Base-by-base conservation (phyloP, 2,888 invertebrate species). In the Autographa pulchrina region DNA sequence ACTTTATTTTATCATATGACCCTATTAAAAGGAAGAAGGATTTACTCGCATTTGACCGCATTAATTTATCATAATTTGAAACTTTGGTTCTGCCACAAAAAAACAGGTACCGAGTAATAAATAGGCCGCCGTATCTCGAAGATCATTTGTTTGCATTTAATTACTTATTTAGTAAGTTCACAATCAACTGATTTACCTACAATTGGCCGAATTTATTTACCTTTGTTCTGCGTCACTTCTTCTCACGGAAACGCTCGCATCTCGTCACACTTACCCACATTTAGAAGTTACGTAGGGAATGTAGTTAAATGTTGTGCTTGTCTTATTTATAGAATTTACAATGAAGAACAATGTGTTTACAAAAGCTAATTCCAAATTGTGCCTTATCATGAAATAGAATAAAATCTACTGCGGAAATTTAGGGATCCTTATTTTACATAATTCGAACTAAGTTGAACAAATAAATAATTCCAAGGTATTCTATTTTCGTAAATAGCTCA, bases 161-260 rank as follows among this genome's bases (percentile, higher is more conserved):
- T 35, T 67, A 61, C 52, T 52, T 35, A 64, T 62, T n/a, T 62
- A 70, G 65, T 61, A 58, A 41, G 20, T 60, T 66, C 64, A 78
- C 70, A 78, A 75, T 70, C 72, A 70, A 68, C 74, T 68, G 69
- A 75, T 75, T 76, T 78, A 81, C 73, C 70, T 72, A 75, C 72
- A 70, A 73, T 81, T 82, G 77, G 85, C 82, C 81, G 76, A 85
- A 84, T 85, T 83, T 85, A 87, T 87, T 81, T 77, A 72, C 75
- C 85, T 90, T 93, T 93, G 92, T 93, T 87, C 78, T 75, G 76
- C 35, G 66, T 56, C 80, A 73, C 74, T 67, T 74, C 52, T 87
- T 94, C 94, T 92, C 94, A 94, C 94, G 94, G 94, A 94, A 94
- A 80, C 84, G 84, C 77, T 75, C 74, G 18, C 54, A 84, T 82